Evolutionary conservation across 2,888 invertebrate genomes (phyloP), one percentile per base, ranked within the genome.

Genomic region (Orthosia cruda): DNA sequence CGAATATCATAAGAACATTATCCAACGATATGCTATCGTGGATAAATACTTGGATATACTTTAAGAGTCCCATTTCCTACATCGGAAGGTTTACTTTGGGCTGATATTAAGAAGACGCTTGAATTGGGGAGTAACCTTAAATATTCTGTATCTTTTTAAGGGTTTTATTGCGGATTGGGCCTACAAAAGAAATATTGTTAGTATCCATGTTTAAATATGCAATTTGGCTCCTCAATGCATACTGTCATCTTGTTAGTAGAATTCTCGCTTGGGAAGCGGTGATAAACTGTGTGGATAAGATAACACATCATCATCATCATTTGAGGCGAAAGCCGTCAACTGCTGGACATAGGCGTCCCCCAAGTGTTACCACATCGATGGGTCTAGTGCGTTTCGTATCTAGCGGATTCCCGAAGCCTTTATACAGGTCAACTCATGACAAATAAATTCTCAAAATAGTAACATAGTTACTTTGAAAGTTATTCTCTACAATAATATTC

Each of bases 1-100:
- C 45, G 20, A 20, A 45, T 49, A 61, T 50, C 40, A 55, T 20
- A 68, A 55, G 68, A 68, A 73, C 49, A 50, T 18, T 13, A 12
- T 26, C 23, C 1, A 45, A 1, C 1, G 61, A 11, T 55, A n/a
- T 0, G 15, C 23, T 52, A 32, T 13, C 66, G 61, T 77, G 75
- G 40, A 61, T 61, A 77, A 18, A 61, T 52, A 20, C 7, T 74
- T 74, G 13, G 16, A 0, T 9, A n/a, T 23, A 11, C 15, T 16
- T 32, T 18, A 15, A 2, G 12, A 15, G 7, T 2, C 15, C 1
- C 4, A 40, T 26, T 23, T n/a, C 23, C 7, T 23, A 54, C 32
- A 54, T 13, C 16, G 40, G 20, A 13, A 54, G 32, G 20, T n/a
- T 15, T 7, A n/a, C n/a, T 40, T 52, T 40, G 7, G 9, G 3